phyloP scores from a whole-genome alignment of 2,888 invertebrate species.

The Pyrocoelia pectoralis region DNA sequence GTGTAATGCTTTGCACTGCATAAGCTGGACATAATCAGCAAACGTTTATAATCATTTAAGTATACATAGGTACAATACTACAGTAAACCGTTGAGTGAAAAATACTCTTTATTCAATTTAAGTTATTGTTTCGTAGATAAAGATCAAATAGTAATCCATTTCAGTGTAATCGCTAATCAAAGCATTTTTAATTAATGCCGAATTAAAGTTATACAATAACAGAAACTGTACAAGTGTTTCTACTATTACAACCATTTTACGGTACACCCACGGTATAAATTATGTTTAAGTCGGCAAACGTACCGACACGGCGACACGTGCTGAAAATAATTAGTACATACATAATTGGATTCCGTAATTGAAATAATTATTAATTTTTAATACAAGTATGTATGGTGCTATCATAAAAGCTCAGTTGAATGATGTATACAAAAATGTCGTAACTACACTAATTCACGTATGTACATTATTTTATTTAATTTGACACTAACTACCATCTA shows the following conservation, averaged over 20 bases:
- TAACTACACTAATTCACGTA: too few species aligned
- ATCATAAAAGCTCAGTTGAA: too few species aligned
- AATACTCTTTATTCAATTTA: too few species aligned
- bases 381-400: too few species aligned
- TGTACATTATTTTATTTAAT: too few species aligned
- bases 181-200: not conserved
- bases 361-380: not conserved
- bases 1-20: too few species aligned
- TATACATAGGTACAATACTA: too few species aligned
- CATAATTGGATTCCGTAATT: constrained; percentile 33
- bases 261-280: constrained; percentile 39
- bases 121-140: not conserved
- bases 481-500: too few species aligned
- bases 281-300: constrained; percentile 36
- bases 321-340: constrained; percentile 37
- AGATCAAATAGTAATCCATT: not conserved
- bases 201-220: not conserved
- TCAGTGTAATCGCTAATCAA: not conserved
- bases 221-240: not conserved
- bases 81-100: too few species aligned
- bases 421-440: too few species aligned
- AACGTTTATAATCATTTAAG: too few species aligned
- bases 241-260: not conserved
- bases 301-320: constrained; percentile 23
- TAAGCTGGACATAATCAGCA: too few species aligned